Evolutionary conservation across 2,888 invertebrate species (phyloP), one percentile per base, ranked within the genome.

Genomic region (Lithophane ornitopus): DNA sequence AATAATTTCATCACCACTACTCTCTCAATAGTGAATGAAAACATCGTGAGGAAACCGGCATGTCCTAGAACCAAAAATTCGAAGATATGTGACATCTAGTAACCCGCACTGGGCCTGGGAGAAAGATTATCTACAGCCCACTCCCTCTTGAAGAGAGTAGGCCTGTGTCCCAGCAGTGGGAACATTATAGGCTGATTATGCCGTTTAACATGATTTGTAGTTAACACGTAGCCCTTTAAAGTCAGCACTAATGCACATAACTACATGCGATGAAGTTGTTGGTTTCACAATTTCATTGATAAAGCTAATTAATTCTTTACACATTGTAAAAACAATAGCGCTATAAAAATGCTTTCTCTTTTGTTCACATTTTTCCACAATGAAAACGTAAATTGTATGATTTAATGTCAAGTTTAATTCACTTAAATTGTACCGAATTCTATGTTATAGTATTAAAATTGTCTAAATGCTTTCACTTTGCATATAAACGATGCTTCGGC

Each of bases 401-500:
- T 52, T 70, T 46, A 34, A 56, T 63, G 63, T 71, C 56, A 68
- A 68, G 54, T 82, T 78, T 59, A 81, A 61, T 65, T 76, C 63
- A 69, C 62, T 34, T 28, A 41, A 65, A 78, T 79, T 61, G 49
- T 70, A 34, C 41, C 11, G 16, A 80, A 84, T 75, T 66, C 52
- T 66, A 34, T 71, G 56, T 61, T 39, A 59, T 62, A 26, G 28
- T 67, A 54, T 39, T 61, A 63, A 69, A 76, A 76, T 56, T 68
- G 49, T 52, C 44, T 28, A 70, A 76, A 68, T 67, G 70, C 82
- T 87, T 85, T 88, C 83, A 78, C 87, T 84, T 70, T 39, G 34
- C 67, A 77, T 72, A 69, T 7, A 69, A 67, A 74, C 56, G 72
- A 70, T 74, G 56, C 28, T 49, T 39, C 16, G 26, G 26, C 71